Base-by-base conservation (phyloP, 2,888 invertebrate species). In the Hydraecia micacea region DNA sequence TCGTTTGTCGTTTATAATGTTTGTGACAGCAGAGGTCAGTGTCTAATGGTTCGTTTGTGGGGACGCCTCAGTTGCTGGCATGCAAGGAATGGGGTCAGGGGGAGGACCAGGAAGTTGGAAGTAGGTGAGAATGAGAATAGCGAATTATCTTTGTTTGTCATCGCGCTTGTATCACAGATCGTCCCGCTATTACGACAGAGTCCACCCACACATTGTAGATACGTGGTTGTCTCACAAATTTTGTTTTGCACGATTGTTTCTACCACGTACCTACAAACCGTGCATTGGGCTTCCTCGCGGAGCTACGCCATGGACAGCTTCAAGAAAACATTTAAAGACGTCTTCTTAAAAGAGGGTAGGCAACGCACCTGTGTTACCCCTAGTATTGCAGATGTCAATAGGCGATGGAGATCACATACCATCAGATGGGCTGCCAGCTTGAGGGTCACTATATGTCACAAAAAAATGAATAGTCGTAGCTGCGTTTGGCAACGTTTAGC, bases 21-120 rank as follows among this genome's bases (percentile, higher is more conserved):
- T 62, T 62, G 28, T 36, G 72, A 69, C 60, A 71, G 66, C 28
- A 6, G 63, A 28, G 52, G 87, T 76, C 87, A 84, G 73, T 80
- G 73, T 42, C 25, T 65, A 79, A 84, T 85, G 70, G 21, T 28
- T 15, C 73, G 74, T 83, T 77, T 74, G 52, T 66, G 84, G 75
- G 74, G 72, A 32, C 77, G 63, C 58, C 36, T n/a, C 32, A 69
- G 42, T 13, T 28, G 25, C 63, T 79, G 80, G 73, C 71, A 73
- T 28, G 46, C 55, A 2, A 60, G 49, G 62, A 84, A 80, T 84
- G 75, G 60, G 85, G 85, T 74, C 87, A 87, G 87, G 80, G 85
- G 73, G 67, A 67, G 60, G 36, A 79, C 58, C 71, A 87, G 80
- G 87, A 85, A 84, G 60, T 28, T 63, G 15, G 1, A 75, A 73